phyloP scores from a whole-genome alignment of 2,113 vertebrate species.

The Spilogale gracilis region DNA sequence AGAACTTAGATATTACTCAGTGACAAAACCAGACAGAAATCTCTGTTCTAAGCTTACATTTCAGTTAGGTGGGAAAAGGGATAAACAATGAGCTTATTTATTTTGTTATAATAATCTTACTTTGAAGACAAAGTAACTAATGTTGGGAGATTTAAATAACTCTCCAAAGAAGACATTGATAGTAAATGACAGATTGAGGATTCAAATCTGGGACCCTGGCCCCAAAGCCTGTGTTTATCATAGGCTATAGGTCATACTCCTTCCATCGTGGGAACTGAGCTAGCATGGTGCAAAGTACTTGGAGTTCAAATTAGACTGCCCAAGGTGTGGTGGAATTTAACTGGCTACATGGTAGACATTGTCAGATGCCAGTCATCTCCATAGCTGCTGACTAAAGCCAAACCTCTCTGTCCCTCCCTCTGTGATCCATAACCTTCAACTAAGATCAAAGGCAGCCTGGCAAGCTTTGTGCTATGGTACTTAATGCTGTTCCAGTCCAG shows the following conservation, averaged over 20 bases:
- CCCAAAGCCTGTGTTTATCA: slow-evolving; percentile 4
- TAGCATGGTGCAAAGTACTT: not conserved
- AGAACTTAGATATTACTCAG: not conserved
- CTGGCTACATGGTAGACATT: not conserved
- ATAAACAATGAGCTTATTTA: not conserved
- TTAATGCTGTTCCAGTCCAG: not conserved
- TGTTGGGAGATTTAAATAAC: slow-evolving; percentile 29
- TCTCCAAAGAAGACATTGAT: not conserved
- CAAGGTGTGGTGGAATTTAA: not conserved
- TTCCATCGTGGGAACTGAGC: not conserved
- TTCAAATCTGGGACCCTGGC: not conserved
- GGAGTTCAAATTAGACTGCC: not conserved
- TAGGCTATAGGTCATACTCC: not conserved
- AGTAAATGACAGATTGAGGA: not conserved
- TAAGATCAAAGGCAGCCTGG: not conserved
- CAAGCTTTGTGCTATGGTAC: not conserved
- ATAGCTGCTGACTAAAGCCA: not conserved
- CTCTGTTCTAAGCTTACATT: not conserved
- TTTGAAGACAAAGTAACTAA: slow-evolving; percentile 40
- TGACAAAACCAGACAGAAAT: slow-evolving; percentile 42
- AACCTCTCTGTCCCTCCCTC: not conserved
- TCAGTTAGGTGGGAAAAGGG: not conserved
- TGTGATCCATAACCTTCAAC: not conserved
- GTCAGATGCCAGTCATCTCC: slow-evolving; percentile 6
- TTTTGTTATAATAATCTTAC: not conserved